Conservation (phyloP, 2,113 vertebrate genomes). For the Sinocyclocheilus grahami region DNA sequence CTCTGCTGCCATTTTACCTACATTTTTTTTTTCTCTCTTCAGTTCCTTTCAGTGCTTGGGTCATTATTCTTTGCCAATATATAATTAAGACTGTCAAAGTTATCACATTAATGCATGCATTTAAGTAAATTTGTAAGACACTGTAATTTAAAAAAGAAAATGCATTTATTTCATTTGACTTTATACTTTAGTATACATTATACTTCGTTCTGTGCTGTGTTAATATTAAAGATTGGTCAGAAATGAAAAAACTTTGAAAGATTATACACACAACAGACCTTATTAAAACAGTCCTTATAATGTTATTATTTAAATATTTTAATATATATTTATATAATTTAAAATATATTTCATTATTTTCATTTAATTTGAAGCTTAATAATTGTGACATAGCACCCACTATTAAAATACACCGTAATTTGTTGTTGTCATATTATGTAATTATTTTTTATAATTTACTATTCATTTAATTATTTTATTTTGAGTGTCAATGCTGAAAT, state of each 20-base stretch:
- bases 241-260: neutral
- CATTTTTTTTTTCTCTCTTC: neutral
- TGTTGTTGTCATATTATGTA: neutral
- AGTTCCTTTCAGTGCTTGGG: neutral
- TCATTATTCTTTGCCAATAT: neutral
- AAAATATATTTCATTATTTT: neutral
- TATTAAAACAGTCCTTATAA: too few relatives aligned
- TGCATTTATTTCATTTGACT: neutral
- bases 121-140: neutral
- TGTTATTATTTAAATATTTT: slow-evolving; percentile 34
- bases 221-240: neutral
- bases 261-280: too few relatives aligned
- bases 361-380: neutral
- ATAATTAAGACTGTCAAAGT: neutral
- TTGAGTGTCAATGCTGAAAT: neutral
- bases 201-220: neutral
- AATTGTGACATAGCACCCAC: neutral
- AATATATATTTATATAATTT: too few relatives aligned
- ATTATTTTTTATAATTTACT: neutral
- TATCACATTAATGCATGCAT: slow-evolving; percentile 1
- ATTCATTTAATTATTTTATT: neutral
- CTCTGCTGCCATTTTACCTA: too few relatives aligned
- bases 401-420: neutral
- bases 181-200: neutral
- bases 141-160: neutral